Evolutionary conservation across 1,140 invertebrate genomes (phyloP).

Genomic region (Oryzaephilus surinamensis): DNA sequence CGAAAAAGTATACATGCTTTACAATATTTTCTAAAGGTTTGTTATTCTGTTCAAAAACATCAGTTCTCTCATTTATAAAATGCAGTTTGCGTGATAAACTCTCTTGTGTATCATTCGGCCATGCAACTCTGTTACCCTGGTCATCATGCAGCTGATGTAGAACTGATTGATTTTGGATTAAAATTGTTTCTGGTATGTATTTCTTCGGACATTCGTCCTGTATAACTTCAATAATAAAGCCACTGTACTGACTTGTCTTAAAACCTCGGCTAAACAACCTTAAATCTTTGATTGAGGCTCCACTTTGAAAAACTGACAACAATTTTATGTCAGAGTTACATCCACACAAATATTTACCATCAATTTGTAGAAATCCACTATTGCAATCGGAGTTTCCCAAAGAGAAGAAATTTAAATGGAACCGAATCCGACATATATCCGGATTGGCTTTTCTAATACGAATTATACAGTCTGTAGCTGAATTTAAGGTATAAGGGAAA

Average conservation of each 20-base stretch:
- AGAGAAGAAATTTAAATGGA: constrained; percentile 46
- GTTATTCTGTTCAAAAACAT: constrained; percentile 10
- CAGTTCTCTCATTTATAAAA: constrained; percentile 17
- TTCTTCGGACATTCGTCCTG: constrained; percentile 42
- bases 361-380: constrained; percentile 45
- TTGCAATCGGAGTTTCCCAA: constrained; percentile 34
- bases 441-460: constrained; percentile 38
- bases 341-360: constrained; percentile 44
- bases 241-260: constrained; percentile 26
- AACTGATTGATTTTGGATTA: background rate
- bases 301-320: constrained; percentile 28
- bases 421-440: constrained; percentile 40
- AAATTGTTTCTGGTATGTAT: constrained; percentile 25
- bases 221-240: constrained; percentile 43
- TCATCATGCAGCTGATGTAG: constrained; percentile 30
- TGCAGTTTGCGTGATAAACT: constrained; percentile 9
- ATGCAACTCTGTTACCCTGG: constrained; percentile 18
- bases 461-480: constrained; percentile 38
- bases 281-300: constrained; percentile 30
- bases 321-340: constrained; percentile 42
- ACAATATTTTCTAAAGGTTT: constrained; percentile 8
- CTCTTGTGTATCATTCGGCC: constrained; percentile 13
- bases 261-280: constrained; percentile 27
- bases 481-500: constrained; percentile 38
- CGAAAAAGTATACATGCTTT: constrained; percentile 26